Evolutionary conservation across 2,113 vertebrate species (phyloP), one percentile per base, ranked within the genome.

Genomic region (Stercorarius parasiticus): DNA sequence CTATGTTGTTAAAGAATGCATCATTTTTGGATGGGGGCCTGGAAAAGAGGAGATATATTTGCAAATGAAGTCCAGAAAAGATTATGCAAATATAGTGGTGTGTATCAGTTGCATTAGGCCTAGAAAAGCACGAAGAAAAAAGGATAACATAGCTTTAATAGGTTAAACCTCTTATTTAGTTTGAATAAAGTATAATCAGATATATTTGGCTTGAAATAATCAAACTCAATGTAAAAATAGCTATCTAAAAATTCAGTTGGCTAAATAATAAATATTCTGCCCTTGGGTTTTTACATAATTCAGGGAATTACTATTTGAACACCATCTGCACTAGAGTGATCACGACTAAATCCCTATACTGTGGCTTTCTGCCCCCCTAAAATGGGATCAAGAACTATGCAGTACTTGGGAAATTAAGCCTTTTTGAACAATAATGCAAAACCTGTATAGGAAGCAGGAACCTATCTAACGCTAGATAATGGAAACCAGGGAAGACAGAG

Each of bases 1-100:
- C 21, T 26, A 15, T 13, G 8, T 11, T 59, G 19, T 47, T 72
- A 65, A 81, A 66, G 3, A 67, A 47, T 36, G 15, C 1, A 62
- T 52, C 0, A 13, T 23, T 93, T 66, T 78, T 59, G 2, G 5
- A 38, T 79, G 4, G 0, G 1, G 9, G 6, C 47, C 71, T 43
- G 58, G 23, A 70, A 93, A 66, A 26, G 6, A 69, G 9, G 16
- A 85, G 14, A 72, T 50, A 23, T 12, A 72, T 61, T 67, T 85
- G 21, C 27, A 95, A 82, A 67, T 36, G 4, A 79, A 52, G 6
- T 61, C 17, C 50, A 5, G 36, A 45, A 82, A 84, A 87, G 20
- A 5, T 34, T 61, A 26, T 29, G 19, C 15, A 84, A 58, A 72
- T 77, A 62, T 4, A 4, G 6, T 47, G 5, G 9, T 40, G 49